phyloP scores from a whole-genome alignment of 2,797 vertebrate genomes.

The Scolopax rusticola region DNA sequence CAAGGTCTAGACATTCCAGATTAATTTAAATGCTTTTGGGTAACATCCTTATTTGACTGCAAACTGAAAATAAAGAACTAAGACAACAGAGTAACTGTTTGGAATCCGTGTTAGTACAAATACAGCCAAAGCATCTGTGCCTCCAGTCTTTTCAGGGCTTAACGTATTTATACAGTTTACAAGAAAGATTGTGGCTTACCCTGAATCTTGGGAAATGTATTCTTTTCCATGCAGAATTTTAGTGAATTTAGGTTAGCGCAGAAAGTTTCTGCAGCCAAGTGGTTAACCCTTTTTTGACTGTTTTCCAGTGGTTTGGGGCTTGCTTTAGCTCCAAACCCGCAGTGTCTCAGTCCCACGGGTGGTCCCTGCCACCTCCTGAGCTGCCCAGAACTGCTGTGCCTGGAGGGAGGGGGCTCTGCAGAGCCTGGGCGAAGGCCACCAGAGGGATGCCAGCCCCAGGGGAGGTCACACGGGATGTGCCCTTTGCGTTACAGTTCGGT shows the following conservation, averaged over 20 bases:
- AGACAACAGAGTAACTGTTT: not conserved
- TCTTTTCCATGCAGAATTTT: not conserved
- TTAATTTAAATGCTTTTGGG: not conserved
- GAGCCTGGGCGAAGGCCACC: not conserved
- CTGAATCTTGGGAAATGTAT: not conserved
- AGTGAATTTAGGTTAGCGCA: not conserved
- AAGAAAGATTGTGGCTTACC: not conserved
- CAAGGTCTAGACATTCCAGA: not conserved
- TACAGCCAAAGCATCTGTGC: not conserved
- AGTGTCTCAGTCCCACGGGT: not conserved
- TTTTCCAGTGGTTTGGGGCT: not conserved
- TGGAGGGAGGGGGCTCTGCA: rapidly evolving
- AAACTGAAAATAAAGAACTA: not conserved
- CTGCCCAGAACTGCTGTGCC: not conserved
- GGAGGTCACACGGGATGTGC: not conserved
- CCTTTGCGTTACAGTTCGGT: not conserved
- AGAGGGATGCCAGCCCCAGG: no score
- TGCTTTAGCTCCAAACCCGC: not conserved
- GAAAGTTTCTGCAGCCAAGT: not conserved
- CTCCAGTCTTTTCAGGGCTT: not conserved
- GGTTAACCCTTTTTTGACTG: not conserved
- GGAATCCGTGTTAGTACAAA: not conserved
- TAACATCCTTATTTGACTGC: not conserved
- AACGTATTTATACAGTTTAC: not conserved
- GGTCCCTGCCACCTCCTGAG: not conserved